Percentiles rank a stretch among this genome's conserved stretches.
Evolutionary conservation across 2,113 vertebrate genomes (phyloP).

Genomic region (Sander lucioperca): DNA sequence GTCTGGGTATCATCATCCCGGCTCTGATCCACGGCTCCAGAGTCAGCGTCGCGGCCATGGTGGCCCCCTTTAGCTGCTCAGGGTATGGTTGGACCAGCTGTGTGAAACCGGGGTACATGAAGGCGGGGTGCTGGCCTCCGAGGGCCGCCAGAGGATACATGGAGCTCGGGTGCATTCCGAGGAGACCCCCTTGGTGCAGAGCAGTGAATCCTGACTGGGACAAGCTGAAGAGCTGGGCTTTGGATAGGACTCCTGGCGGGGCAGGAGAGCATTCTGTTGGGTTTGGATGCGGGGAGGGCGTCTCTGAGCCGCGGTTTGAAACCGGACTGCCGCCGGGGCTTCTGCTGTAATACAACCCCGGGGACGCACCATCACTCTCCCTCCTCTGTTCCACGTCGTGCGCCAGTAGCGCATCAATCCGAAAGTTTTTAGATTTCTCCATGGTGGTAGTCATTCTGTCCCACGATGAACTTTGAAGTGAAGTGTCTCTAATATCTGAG

Average conservation of each 20-base stretch:
- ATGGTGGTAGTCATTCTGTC: constrained; percentile 61
- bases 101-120: constrained; percentile 79
- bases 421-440: constrained; percentile 88
- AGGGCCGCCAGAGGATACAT: constrained; percentile 82
- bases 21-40: constrained; percentile 87
- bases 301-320: constrained; percentile 69
- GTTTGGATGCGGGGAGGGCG: constrained; percentile 73
- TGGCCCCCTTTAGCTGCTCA: constrained; percentile 85
- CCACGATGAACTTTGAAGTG: neutral
- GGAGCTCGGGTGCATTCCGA: constrained; percentile 77
- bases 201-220: constrained; percentile 73
- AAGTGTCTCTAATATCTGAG: neutral
- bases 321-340: constrained; percentile 63
- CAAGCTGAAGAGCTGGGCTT: constrained; percentile 74
- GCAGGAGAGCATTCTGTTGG: constrained; percentile 33
- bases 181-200: constrained; percentile 73
- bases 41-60: constrained; percentile 70
- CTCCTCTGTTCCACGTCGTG: constrained; percentile 71
- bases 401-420: constrained; percentile 87
- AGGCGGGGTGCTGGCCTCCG: constrained; percentile 79
- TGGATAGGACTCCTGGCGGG: constrained; percentile 69
- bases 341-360: constrained; percentile 55
- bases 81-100: constrained; percentile 80
- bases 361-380: constrained; percentile 53
- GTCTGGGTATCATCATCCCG: constrained; percentile 83